phyloP scores from a whole-genome alignment of 2,888 invertebrate genomes.

The Andrena hattorfiana region DNA sequence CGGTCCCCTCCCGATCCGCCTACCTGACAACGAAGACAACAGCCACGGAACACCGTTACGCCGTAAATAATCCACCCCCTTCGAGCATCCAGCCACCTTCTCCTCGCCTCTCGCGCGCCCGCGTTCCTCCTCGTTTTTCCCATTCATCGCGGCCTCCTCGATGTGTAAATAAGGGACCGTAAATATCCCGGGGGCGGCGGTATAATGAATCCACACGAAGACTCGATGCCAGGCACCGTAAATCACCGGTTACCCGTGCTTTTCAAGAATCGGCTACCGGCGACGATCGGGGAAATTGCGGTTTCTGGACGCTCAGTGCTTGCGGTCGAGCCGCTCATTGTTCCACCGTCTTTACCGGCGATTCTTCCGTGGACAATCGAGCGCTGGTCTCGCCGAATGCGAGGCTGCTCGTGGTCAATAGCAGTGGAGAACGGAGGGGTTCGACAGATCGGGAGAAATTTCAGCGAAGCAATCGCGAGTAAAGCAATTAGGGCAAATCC shows the following conservation, averaged over 20 bases:
- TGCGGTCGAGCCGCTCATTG: constrained; percentile 51
- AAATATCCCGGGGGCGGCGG: constrained; percentile 48
- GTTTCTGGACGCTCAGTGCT: constrained; percentile 53
- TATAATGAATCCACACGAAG: constrained; percentile 57
- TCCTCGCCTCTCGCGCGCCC: constrained; percentile 48
- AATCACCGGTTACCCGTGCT: constrained; percentile 48
- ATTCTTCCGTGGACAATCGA: constrained; percentile 8
- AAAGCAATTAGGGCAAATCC: too few species aligned
- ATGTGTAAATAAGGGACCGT: constrained; percentile 64
- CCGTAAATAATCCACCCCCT: constrained; percentile 79
- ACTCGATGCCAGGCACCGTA: constrained; percentile 52
- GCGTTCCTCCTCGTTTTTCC: not conserved
- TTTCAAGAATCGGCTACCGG: constrained; percentile 33
- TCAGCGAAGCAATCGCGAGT: too few species aligned
- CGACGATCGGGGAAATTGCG: constrained; percentile 56
- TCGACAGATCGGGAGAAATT: too few species aligned
- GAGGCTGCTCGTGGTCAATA: too few species aligned
- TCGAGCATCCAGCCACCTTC: constrained; percentile 58
- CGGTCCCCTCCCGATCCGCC: constrained; percentile 63
- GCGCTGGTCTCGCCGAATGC: not conserved
- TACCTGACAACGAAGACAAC: constrained; percentile 66
- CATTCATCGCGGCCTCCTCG: constrained; percentile 35
- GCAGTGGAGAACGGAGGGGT: too few species aligned
- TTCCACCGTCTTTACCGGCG: constrained; percentile 10
- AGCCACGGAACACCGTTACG: constrained; percentile 64